Evolutionary conservation across 2,113 vertebrate genomes (phyloP), one percentile per base, ranked within the genome.

Genomic region (Irena cyanogastra): DNA sequence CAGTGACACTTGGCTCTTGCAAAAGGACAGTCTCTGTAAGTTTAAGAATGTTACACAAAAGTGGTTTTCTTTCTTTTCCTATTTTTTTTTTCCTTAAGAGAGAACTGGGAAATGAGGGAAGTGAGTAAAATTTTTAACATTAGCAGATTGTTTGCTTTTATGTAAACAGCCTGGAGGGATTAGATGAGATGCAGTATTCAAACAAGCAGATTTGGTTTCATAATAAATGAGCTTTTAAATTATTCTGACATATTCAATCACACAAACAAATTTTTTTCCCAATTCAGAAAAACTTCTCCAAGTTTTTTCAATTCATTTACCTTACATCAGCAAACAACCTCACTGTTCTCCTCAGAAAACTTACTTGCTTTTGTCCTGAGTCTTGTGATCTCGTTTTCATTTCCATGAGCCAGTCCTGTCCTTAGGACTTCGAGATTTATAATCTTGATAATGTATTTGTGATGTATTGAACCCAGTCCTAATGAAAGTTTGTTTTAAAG

Each of bases 401-500:
- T 79, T 71, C 26, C 44, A 57, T 78, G 60, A 80, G 24, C 42
- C 89, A 90, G 70, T 83, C 42, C 44, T 86, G 16, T 70, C 50
- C n/a, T 70, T 52, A 31, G 54, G 75, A 91, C 88, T 88, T 86
- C 81, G 68, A 83, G 59, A 50, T 76, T 92, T 93, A 68, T 88
- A 83, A 88, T 83, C 92, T 96, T 90, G 68, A 41, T 74, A 78
- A 78, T 78, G 64, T 94, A 94, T 95, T 88, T 86, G 76, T 69
- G 71, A 77, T 94, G 24, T 75, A 81, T 88, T 82, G 84, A 66
- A 80, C 60, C 45, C 20, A 78, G 13, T 71, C 68, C 70, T 93
- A 94, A 93, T 92, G 80, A 88, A 96, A 37, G 77, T 83, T 95
- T 94, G 90, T 95, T 96, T 96, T 87, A 90, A 90, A 92, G 52